These are phyloP conservation scores for Drosophila merina DNA, from an alignment of 2,888 invertebrate genomes.

Conservation along the genomic window DNA sequence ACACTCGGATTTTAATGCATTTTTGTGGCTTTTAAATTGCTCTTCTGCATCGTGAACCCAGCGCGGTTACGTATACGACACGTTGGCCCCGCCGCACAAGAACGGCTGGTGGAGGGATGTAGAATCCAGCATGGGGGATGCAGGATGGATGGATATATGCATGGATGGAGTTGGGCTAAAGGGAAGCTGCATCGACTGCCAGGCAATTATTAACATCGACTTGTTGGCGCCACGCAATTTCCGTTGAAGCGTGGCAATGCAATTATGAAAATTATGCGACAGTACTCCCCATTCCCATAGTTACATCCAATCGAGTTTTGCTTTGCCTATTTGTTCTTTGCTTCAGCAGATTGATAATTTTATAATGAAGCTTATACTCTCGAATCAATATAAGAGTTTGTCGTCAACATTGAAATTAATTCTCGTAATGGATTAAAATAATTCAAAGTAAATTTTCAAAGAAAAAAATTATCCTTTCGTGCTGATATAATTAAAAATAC, in stretches of 20 bases:
- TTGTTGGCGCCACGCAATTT: conserved; percentile 69
- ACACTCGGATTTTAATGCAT: conserved; percentile 61
- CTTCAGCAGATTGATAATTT: neutral
- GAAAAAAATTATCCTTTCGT: too few species aligned
- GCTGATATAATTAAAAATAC: too few species aligned
- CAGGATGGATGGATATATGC: neutral
- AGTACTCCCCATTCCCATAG: conserved; percentile 8
- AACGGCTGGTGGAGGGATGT: neutral
- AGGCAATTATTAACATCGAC: conserved; percentile 68
- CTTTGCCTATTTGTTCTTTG: neutral
- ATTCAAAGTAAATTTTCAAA: too few species aligned
- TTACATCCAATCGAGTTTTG: neutral
- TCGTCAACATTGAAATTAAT: neutral
- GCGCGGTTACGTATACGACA: conserved; percentile 39
- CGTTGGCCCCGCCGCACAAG: conserved; percentile 2
- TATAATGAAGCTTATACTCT: neutral
- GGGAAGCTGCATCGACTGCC: conserved; percentile 11
- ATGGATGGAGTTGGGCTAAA: neutral
- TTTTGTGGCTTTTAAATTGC: conserved; percentile 57
- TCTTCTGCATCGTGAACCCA: conserved; percentile 32
- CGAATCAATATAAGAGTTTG: neutral
- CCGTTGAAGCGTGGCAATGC: conserved; percentile 67
- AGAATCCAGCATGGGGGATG: neutral
- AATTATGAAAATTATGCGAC: conserved; percentile 66
- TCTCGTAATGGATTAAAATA: too few species aligned